Conservation (phyloP, 2,797 vertebrate genomes). For the Spinibarbus caldwelli region DNA sequence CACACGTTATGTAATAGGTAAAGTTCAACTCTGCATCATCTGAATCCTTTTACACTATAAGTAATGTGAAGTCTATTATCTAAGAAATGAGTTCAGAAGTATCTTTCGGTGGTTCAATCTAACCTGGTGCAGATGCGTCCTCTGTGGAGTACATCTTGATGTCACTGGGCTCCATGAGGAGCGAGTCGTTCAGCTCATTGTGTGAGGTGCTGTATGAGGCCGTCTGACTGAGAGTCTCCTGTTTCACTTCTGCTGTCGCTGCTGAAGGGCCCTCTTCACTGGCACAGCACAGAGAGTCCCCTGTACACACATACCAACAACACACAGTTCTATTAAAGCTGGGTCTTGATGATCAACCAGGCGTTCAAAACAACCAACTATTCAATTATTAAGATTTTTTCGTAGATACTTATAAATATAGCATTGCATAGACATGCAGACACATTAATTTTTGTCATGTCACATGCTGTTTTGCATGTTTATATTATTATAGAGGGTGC, state of each 20-base stretch:
- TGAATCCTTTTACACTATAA: neutral
- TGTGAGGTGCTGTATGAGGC: constrained; percentile 66
- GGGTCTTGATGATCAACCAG: neutral
- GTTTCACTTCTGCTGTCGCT: constrained; percentile 69
- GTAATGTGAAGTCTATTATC: neutral
- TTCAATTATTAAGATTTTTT: neutral
- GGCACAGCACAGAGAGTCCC: constrained; percentile 77
- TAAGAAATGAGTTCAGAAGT: neutral
- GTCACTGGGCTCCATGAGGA: constrained; percentile 71
- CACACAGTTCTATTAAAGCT: neutral
- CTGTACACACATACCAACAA: constrained; percentile 60
- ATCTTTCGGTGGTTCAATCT: neutral
- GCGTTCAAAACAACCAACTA: neutral
- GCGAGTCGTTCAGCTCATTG: constrained; percentile 70
- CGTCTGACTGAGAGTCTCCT: constrained; percentile 70
- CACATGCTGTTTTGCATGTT: neutral
- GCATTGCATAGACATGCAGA: neutral
- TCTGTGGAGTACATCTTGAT: constrained; percentile 74
- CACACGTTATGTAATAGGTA: neutral
- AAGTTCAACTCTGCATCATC: constrained; percentile 13
- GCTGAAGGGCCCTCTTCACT: constrained; percentile 69
- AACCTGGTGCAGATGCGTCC: constrained; percentile 64
- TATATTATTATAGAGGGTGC: neutral
- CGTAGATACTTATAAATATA: neutral
- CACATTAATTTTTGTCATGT: no score